A percentile compares a stretch with the other conserved stretches of the same genome.
Evolutionary conservation across 2,797 vertebrate species (phyloP).

Genomic region (Pogonophryne albipinna): DNA sequence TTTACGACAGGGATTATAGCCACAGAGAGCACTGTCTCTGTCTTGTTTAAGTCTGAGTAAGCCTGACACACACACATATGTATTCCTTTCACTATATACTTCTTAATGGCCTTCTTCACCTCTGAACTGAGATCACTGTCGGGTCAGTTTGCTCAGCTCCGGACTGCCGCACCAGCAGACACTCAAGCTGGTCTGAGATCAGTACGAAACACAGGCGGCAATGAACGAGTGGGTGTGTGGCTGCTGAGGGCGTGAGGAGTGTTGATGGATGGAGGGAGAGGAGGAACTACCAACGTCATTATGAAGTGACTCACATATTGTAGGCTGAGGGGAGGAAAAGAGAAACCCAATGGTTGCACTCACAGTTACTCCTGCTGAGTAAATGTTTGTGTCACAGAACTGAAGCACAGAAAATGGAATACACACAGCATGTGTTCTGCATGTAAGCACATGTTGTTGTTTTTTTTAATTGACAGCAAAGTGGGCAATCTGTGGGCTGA

Average conservation of each 20-base stretch:
- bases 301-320: conserved; percentile 51
- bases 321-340: conserved; percentile 44
- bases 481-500: conserved; percentile 53
- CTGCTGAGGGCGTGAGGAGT: conserved; percentile 40
- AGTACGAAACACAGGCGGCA: conserved; percentile 14
- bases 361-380: conserved; percentile 43
- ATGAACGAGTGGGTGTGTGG: conserved; percentile 37
- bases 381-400: conserved; percentile 13
- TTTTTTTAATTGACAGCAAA: conserved; percentile 37
- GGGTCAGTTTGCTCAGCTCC: conserved; percentile 19
- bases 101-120: conserved; percentile 48
- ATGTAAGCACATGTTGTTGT: conserved; percentile 24
- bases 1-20: conserved; percentile 53
- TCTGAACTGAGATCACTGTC: conserved; percentile 62
- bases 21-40: conserved; percentile 43
- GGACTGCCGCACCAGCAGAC: conserved; percentile 13
- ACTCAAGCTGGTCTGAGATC: conserved; percentile 46
- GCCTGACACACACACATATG: conserved; percentile 23
- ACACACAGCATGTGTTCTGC: conserved; percentile 15
- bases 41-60: conserved; percentile 45
- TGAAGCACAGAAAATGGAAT: conserved; percentile 16
- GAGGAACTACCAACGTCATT: conserved; percentile 44
- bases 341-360: conserved; percentile 45
- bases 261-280: conserved; percentile 21
- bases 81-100: conserved; percentile 35